phyloP scores from a whole-genome alignment of 2,113 vertebrate genomes.

The Triplophysa dalaica region DNA sequence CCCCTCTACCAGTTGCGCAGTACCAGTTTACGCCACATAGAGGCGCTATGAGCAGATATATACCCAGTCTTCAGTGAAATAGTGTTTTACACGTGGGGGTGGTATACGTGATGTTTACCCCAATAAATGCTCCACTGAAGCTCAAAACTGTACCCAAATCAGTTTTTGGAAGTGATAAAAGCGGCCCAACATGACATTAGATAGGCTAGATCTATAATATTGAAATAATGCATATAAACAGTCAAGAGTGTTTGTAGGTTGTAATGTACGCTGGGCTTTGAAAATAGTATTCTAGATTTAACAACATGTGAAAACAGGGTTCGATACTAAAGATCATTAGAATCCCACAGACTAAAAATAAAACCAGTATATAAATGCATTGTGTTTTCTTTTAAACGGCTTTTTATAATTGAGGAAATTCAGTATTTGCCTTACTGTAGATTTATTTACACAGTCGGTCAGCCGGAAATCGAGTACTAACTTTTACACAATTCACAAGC shows the following conservation, averaged over 20 bases:
- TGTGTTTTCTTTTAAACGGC: neutral
- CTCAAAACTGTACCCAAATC: neutral
- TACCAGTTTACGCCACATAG: conserved; percentile 32
- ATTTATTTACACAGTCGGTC: neutral
- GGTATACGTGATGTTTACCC: neutral
- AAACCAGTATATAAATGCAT: conserved; percentile 9
- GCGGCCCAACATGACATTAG: too few species aligned
- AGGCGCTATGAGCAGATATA: conserved; percentile 38
- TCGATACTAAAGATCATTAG: too few species aligned
- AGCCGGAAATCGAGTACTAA: neutral
- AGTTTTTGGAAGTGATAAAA: too few species aligned
- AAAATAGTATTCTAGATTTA: too few species aligned
- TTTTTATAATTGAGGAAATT: too few species aligned
- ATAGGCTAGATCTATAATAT: too few species aligned
- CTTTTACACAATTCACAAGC: too few species aligned
- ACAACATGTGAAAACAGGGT: too few species aligned
- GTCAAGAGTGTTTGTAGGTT: too few species aligned
- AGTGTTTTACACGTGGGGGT: conserved; percentile 9
- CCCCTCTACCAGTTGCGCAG: neutral
- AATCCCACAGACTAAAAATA: too few species aligned
- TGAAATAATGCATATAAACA: too few species aligned
- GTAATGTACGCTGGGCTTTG: too few species aligned
- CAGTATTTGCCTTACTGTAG: neutral
- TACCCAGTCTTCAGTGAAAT: conserved; percentile 7
- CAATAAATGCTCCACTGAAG: conserved; percentile 2